A percentile compares a stretch with the other conserved stretches of the same genome.
These are phyloP conservation scores for Nyctalus aviator DNA, from an alignment of 2,797 vertebrate species.

Conservation along the genomic window DNA sequence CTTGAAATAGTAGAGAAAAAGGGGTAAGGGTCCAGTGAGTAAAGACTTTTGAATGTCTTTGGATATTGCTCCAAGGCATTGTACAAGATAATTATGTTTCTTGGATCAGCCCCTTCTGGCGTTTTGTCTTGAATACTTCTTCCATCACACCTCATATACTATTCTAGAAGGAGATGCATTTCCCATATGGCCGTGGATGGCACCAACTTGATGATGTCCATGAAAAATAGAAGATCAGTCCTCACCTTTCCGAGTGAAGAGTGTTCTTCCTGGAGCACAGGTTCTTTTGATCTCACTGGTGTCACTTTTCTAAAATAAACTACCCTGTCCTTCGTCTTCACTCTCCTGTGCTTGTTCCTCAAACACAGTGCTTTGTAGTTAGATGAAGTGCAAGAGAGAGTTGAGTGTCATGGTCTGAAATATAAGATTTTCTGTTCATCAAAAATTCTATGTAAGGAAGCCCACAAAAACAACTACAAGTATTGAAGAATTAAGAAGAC, in stretches of 20 bases:
- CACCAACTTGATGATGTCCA: conserved; percentile 35
- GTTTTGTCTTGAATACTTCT: conserved; percentile 53
- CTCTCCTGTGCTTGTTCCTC: not conserved
- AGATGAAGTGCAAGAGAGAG: not conserved
- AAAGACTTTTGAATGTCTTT: conserved; percentile 62
- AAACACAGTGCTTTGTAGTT: not conserved
- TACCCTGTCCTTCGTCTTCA: conserved; percentile 1
- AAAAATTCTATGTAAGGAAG: not conserved
- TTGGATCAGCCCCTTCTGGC: not conserved
- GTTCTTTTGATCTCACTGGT: conserved; percentile 65
- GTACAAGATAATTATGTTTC: conserved; percentile 42
- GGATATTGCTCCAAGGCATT: conserved; percentile 54
- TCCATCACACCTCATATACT: conserved; percentile 54
- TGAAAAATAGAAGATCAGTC: conserved; percentile 42
- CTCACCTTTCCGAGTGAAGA: not conserved
- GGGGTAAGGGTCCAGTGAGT: not conserved
- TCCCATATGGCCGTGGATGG: conserved; percentile 51
- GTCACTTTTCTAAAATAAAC: conserved; percentile 38
- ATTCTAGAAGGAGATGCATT: conserved; percentile 39
- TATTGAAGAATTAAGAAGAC: conserved; percentile 34
- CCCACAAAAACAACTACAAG: not conserved
- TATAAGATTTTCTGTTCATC: conserved; percentile 3
- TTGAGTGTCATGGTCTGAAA: not conserved
- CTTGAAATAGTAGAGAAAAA: not conserved
- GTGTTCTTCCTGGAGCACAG: not conserved